Base-by-base conservation (phyloP, 1,140 invertebrate genomes). In the Trypoxylus dichotomus region DNA sequence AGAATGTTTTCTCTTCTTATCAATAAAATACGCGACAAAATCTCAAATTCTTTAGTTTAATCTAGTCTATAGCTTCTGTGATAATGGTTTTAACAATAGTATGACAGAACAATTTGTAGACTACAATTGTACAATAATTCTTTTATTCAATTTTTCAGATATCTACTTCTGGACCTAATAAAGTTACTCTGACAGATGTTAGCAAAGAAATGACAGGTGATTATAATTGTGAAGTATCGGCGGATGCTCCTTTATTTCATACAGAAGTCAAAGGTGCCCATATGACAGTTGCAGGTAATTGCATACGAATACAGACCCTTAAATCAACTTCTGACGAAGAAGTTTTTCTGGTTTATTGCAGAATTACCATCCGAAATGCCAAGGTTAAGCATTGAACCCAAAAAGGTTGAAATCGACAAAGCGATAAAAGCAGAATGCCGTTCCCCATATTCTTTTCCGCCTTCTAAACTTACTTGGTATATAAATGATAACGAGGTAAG, bases 121-220 rank as follows among this genome's bases (percentile, higher is more conserved):
- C 13, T 74, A 43, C 77, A 79, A 27, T 58, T 47, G 29, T 74
- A 32, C 78, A 77, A 75, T 10, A 63, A 24, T 63, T 47, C 3
- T 47, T 47, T 1, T 37, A 32, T 21, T 27, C 27, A 37, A 79
- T 78, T 75, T 83, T 84, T 37, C 85, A 92, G 91, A 86, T 91
- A 58, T 88, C 88, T 32, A 86, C 87, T 78, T 92, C 91, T 1
- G 89, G 89, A 15, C 88, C 88, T 0, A 89, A 91, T 79, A 88
- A 89, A 78, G 92, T 94, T 15, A 90, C 92, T 19, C 85, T 94
- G 24, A 87, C 90, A 13, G 90, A 91, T 43, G 90, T 94, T 1
- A 89, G 90, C 37, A 86, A 86, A 63, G 86, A 88, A 73, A 83
- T 89, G 72, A 88, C 87, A 29, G 91, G 90, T 2, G 82, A 80